These are phyloP conservation scores for Ophioninae sp. DNA, from an alignment of 2,888 invertebrate genomes.

Conservation along the genomic window DNA sequence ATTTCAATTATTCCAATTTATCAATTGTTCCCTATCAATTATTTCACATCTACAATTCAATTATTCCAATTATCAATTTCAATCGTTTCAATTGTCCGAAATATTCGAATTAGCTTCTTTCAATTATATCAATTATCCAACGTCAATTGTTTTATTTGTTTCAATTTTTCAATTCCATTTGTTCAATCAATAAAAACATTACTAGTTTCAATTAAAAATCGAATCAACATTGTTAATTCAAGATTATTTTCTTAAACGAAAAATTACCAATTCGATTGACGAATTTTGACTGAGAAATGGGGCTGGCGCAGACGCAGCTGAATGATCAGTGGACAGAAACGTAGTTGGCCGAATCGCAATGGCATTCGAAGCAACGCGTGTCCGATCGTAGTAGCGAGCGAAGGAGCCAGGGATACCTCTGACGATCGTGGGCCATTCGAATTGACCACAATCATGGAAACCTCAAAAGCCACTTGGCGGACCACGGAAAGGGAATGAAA, in stretches of 20 bases:
- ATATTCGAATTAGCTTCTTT: no score
- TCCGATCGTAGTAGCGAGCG: constrained; percentile 14
- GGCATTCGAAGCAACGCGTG: constrained; percentile 3
- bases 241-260: neutral
- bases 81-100: no score
- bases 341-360: neutral
- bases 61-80: no score
- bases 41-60: no score
- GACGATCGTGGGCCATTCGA: constrained; percentile 17
- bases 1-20: no score
- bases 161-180: no score
- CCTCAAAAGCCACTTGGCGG: constrained; percentile 54
- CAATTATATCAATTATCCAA: no score
- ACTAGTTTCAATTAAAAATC: no score
- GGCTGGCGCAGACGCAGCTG: neutral
- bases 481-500: constrained; percentile 25
- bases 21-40: no score
- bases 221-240: no score
- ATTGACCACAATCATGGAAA: constrained; percentile 55
- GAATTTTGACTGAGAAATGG: neutral
- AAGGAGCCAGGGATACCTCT: constrained; percentile 22
- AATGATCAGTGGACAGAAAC: neutral
- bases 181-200: no score
- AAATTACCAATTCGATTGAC: neutral
- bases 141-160: no score